Evolutionary conservation across 1,140 invertebrate species (phyloP).

Genomic region (Drosophila tani): DNA sequence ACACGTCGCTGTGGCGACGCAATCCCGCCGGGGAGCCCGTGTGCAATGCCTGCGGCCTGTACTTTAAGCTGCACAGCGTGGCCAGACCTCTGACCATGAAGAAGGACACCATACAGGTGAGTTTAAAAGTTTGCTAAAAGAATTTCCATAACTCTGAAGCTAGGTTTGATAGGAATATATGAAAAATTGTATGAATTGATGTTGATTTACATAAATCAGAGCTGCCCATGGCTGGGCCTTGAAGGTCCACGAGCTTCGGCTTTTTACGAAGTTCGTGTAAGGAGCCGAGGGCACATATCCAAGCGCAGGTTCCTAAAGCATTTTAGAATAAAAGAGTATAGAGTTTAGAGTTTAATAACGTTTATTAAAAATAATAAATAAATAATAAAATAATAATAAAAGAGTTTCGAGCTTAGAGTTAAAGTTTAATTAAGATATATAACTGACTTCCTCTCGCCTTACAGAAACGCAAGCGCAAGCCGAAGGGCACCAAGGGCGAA

Average conservation of each 20-base stretch:
- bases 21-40: slow-evolving; percentile 95
- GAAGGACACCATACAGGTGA: slow-evolving; percentile 95
- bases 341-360: background rate
- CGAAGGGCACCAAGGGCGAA: slow-evolving; percentile 87
- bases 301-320: no score
- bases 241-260: no score
- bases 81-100: slow-evolving; percentile 96
- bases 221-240: no score
- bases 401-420: no score
- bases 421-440: no score
- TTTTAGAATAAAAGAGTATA: no score
- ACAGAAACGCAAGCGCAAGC: slow-evolving; percentile 95
- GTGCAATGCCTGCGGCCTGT: slow-evolving; percentile 97
- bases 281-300: background rate
- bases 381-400: slow-evolving; percentile 54
- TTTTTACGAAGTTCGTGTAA: no score
- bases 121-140: background rate
- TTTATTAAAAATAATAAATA: background rate
- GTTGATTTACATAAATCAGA: no score
- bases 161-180: no score
- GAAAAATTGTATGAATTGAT: no score
- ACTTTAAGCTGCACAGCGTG: slow-evolving; percentile 96
- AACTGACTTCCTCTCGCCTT: background rate
- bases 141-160: background rate
- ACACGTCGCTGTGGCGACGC: slow-evolving; percentile 95